Evolutionary conservation across 1,140 invertebrate genomes (phyloP).

Genomic region (Proales similis): DNA sequence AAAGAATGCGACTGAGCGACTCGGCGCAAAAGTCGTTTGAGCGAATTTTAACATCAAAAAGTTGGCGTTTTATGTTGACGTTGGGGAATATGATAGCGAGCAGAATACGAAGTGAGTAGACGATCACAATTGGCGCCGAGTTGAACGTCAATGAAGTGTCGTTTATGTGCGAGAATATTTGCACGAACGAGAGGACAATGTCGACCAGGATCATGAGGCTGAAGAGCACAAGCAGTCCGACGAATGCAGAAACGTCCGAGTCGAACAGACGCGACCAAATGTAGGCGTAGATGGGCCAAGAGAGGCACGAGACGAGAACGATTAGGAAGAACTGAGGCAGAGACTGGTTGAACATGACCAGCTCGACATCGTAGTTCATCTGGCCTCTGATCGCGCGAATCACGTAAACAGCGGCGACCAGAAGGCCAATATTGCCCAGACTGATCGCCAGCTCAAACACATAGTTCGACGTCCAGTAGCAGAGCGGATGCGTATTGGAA

Average conservation of each 20-base stretch:
- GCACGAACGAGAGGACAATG: constrained; percentile 27
- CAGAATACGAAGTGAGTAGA: constrained; percentile 15
- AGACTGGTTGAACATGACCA: constrained; percentile 11
- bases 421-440: background rate
- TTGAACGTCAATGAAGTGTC: constrained; percentile 15
- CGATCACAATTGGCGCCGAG: constrained; percentile 1
- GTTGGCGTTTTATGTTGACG: constrained; percentile 20
- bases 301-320: constrained; percentile 10
- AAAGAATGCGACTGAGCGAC: constrained; percentile 7
- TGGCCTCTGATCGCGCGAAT: constrained; percentile 11
- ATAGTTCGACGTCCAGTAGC: constrained; percentile 29
- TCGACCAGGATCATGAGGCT: constrained; percentile 8
- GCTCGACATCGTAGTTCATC: constrained; percentile 7
- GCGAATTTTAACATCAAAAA: constrained; percentile 15
- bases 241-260: constrained; percentile 35
- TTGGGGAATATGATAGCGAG: constrained; percentile 26
- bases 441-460: constrained; percentile 31
- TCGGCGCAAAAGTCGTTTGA: constrained; percentile 21
- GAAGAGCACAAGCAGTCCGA: constrained; percentile 1
- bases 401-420: constrained; percentile 9
- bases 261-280: constrained; percentile 30
- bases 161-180: constrained; percentile 15
- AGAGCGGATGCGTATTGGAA: background rate
- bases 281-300: constrained; percentile 22
- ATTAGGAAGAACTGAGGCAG: constrained; percentile 19